Conservation (phyloP, 2,113 vertebrate genomes). For the Prolemur simus region DNA sequence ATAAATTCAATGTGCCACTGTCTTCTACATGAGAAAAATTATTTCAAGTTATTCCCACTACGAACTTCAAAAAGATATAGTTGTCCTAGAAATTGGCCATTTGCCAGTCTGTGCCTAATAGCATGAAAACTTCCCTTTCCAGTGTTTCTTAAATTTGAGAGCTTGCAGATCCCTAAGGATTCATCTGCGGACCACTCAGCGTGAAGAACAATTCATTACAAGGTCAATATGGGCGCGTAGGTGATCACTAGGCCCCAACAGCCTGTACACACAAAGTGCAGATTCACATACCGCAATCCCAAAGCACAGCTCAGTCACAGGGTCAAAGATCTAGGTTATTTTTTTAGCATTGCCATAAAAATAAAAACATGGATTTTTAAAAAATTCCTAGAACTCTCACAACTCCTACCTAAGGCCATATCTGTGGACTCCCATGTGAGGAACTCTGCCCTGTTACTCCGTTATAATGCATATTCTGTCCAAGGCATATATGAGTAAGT, state of each 20-base stretch:
- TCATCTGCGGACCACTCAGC: neutral
- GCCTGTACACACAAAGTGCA: neutral
- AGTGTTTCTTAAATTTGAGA: neutral
- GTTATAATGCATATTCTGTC: neutral
- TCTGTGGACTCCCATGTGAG: neutral
- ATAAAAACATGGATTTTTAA: neutral
- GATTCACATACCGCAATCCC: neutral
- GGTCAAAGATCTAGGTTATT: neutral
- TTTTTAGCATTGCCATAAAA: neutral
- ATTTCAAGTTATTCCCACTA: constrained; percentile 9
- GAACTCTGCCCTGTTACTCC: neutral
- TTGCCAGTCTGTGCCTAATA: neutral
- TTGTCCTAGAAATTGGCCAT: neutral
- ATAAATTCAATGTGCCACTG: neutral
- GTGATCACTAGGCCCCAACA: neutral
- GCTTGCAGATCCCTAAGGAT: neutral
- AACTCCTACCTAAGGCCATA: neutral
- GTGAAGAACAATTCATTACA: neutral
- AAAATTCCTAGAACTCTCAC: neutral
- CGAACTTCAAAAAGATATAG: neutral
- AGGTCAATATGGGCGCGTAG: neutral
- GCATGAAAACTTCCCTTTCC: neutral
- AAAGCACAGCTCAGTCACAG: neutral
- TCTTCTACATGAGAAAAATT: neutral
- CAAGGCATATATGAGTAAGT: neutral